Evolutionary conservation across 2,888 invertebrate genomes (phyloP), one percentile per base, ranked within the genome.

Genomic region (Zaprionus obscuricornis): DNA sequence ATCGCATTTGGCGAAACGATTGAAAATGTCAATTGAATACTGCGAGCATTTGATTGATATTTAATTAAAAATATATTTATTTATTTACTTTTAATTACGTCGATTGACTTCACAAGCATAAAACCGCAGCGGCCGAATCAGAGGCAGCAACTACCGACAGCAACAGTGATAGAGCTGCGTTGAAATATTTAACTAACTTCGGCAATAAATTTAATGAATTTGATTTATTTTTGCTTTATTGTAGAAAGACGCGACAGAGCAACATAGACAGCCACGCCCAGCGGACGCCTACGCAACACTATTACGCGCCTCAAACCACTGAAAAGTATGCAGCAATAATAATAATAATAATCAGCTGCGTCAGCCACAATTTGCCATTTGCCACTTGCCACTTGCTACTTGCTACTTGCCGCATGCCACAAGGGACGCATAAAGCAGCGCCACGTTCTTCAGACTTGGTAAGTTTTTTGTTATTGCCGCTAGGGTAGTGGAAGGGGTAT

Each of bases 11-110:
- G 18, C n/a, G n/a, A n/a, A 6, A 34, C 57, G 29, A 46, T 52
- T 20, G 57, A 58, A 50, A 67, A 1, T 72, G 56, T 58, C 68
- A 62, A 36, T 31, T 20, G 46, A 43, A 16, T 18, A n/a, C n/a
- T n/a, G n/a, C n/a, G 39, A 24, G 1, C 6, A 17, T 71, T 31
- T 77, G 79, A 84, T 82, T 84, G 82, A 84, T 84, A 71, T 79
- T 84, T 84, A 79, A 79, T 79, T 79, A 79, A 84, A 79, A 74
- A 51, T 36, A 51, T 27, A 69, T 64, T 39, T 51, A 31, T 81
- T 81, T 81, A 74, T 79, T 79, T 62, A 52, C 66, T 70, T 79
- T 66, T 65, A 82, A 84, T 84, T 74, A 70, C 70, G 47, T 71
- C 68, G 74, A 68, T 77, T 79, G 76, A 66, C 66, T 82, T 78